Conservation (phyloP, 2,113 vertebrate genomes). For the Oenanthe oenanthe region DNA sequence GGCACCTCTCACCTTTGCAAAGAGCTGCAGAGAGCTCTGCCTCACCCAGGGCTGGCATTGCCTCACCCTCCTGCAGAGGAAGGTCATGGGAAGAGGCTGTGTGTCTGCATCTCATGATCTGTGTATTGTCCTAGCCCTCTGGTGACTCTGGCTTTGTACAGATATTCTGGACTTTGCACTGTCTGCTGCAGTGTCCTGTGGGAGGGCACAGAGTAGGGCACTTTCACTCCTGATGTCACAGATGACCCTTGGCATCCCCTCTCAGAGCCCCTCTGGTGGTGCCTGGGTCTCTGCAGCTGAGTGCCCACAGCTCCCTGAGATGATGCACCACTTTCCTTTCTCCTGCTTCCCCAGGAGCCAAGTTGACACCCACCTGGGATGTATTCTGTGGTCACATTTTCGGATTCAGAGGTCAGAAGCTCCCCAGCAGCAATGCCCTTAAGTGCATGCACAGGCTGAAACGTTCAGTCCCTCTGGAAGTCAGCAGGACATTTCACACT, state of each 20-base stretch:
- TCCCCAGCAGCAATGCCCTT: not conserved
- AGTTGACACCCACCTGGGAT: not conserved
- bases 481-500: not conserved
- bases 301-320: not conserved
- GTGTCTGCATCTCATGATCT: not conserved
- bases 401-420: not conserved
- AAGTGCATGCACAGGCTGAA: not conserved
- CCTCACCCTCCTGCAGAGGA: not conserved
- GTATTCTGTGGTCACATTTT: not conserved
- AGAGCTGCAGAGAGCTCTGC: not conserved
- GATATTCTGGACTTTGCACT: not conserved
- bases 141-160: not conserved
- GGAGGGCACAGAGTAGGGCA: not conserved
- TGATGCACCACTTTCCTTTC: not conserved
- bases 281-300: not conserved
- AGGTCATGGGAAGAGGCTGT: not conserved
- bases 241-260: not conserved
- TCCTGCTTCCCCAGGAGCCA: not conserved
- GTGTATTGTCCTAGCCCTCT: not conserved
- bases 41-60: rapidly evolving
- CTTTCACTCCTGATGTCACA: rapidly evolving
- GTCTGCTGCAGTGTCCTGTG: rapidly evolving
- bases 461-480: not conserved
- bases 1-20: not conserved
- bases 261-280: not conserved